phyloP scores from a whole-genome alignment of 2,888 invertebrate genomes.

The Azorinus chamasolen region DNA sequence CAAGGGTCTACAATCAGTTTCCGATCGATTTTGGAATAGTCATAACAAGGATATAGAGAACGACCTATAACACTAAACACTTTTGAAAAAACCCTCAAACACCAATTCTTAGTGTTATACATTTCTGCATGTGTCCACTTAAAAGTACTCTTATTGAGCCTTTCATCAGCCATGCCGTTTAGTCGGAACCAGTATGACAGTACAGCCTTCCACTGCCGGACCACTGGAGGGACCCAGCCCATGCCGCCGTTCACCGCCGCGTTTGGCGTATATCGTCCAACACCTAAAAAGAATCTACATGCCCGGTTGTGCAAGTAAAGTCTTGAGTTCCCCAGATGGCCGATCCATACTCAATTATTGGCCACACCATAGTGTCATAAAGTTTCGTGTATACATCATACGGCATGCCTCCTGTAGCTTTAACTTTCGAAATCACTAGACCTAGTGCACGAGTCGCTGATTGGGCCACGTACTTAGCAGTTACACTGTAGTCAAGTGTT shows the following conservation, averaged over 20 bases:
- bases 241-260: neutral
- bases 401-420: slow-evolving; percentile 20
- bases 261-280: slow-evolving; percentile 10
- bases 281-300: slow-evolving; percentile 10
- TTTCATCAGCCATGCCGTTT: neutral
- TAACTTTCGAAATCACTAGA: neutral
- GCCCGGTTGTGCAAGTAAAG: slow-evolving; percentile 23
- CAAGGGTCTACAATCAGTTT: too few species aligned
- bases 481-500: slow-evolving; percentile 20
- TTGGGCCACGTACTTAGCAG: slow-evolving; percentile 20
- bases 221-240: neutral
- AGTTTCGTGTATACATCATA: slow-evolving; percentile 21
- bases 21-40: too few species aligned
- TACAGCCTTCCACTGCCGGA: neutral
- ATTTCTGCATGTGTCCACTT: slow-evolving; percentile 2
- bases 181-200: slow-evolving; percentile 3
- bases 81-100: too few species aligned
- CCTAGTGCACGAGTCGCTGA: slow-evolving; percentile 14
- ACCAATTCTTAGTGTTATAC: too few species aligned
- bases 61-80: too few species aligned
- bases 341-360: slow-evolving; percentile 23
- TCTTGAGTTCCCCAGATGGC: slow-evolving; percentile 28
- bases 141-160: neutral
- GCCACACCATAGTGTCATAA: slow-evolving; percentile 26
- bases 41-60: too few species aligned